Evolutionary conservation across 2,888 invertebrate genomes (phyloP), one percentile per base, ranked within the genome.

Genomic region (Aproaerema taeniolella): DNA sequence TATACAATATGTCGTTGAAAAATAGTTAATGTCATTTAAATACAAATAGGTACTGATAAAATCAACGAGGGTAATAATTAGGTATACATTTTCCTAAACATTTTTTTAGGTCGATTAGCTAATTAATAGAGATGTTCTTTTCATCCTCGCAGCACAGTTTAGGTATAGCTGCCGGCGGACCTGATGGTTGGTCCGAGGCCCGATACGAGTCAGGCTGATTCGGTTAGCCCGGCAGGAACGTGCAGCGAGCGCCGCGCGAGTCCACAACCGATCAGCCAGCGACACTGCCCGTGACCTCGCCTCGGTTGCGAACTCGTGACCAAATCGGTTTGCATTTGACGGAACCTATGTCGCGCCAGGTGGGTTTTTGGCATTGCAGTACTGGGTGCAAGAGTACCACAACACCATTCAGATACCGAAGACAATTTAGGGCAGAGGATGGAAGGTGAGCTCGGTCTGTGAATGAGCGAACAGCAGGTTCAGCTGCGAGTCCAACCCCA

Each of bases 401-500:
- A 73, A 67, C 57, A 77, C 81, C 79, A 79, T 80, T 81, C 82
- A 17, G 46, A 41, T 54, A 56, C 51, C 38, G 47, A 39, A 10
- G 25, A 26, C 10, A 24, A 47, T 66, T 85, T 85, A 88, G 52
- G 87, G 87, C 48, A 80, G 50, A 1, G 91, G 91, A 64, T 89
- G 82, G 79, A 92, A 91, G 30, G 89, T 88, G 33, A 92, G 83
- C 70, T 90, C 90, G 34, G 90, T 89, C 60, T 91, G 89, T 47
- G 89, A 90, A 67, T 89, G 88, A 1, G 90, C 88, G 67, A 91
- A 91, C 42, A 91, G 70, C 42, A 91, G 70, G 65, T 91, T 91
- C 51, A 92, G 66, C 62, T 91, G 91, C 0, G 92, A 92, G 67
- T 91, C 91, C 52, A 92, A 71, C 47, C 91, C 92, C 38, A 92